Evolutionary conservation across 2,797 vertebrate genomes (phyloP).

Genomic region (Limosa lapponica): DNA sequence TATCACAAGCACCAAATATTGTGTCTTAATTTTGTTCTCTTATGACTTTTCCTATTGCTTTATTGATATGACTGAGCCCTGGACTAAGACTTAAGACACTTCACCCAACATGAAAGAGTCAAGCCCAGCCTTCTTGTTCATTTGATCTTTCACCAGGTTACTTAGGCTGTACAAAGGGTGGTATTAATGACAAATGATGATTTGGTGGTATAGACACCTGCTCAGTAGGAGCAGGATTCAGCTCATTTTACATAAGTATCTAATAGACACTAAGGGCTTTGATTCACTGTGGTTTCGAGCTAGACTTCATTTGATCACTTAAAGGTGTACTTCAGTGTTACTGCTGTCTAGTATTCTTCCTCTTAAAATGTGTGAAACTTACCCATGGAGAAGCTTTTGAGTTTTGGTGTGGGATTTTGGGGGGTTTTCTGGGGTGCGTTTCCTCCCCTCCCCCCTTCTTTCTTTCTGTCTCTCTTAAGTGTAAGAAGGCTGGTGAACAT

Average conservation of each 20-base stretch:
- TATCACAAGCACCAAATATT: not conserved
- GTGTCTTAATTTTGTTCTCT: not conserved
- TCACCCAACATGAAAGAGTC: not conserved
- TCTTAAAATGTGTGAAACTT: not conserved
- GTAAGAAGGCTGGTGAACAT: not conserved
- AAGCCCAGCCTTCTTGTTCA: not conserved
- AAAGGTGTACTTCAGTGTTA: not conserved
- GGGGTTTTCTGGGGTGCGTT: not conserved
- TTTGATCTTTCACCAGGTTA: not conserved
- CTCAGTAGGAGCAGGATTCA: not conserved
- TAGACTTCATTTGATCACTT: not conserved
- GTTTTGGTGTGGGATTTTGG: not conserved
- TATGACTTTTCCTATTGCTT: not conserved
- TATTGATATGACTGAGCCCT: not conserved
- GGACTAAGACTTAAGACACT: not conserved
- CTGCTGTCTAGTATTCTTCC: not conserved
- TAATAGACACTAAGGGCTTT: not conserved
- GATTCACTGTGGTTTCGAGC: not conserved
- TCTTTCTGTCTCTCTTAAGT: not conserved
- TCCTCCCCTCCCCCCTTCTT: rapidly evolving
- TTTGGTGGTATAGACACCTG: not conserved
- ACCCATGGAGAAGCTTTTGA: not conserved
- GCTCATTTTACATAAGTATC: not conserved
- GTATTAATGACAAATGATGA: not conserved
- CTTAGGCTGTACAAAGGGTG: not conserved